Percentiles rank a stretch among this genome's conserved stretches.
Evolutionary conservation across 2,888 invertebrate species (phyloP).

Genomic region (Diloba caeruleocephala): DNA sequence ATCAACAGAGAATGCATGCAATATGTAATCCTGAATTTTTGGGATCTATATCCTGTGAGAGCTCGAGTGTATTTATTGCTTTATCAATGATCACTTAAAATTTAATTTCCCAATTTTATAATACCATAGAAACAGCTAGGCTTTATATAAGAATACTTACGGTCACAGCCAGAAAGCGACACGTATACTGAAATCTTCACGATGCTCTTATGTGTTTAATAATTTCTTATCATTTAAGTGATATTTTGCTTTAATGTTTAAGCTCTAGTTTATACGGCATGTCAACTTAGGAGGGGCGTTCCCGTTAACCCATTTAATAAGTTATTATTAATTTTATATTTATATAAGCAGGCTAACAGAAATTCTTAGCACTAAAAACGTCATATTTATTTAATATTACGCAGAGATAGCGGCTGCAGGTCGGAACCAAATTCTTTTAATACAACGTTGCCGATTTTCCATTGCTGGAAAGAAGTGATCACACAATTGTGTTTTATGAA

Average conservation of each 20-base stretch:
- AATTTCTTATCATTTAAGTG: conserved; percentile 44
- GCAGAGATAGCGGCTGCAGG: no score
- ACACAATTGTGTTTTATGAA: no score
- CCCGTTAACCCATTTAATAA: no score
- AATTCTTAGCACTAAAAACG: no score
- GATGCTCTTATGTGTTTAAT: conserved; percentile 55
- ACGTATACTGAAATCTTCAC: conserved; percentile 60
- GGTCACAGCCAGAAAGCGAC: conserved; percentile 53
- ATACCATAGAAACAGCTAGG: conserved; percentile 79
- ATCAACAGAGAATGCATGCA: conserved; percentile 82
- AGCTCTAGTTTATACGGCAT: conserved; percentile 35
- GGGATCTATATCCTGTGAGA: conserved; percentile 79
- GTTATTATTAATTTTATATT: no score
- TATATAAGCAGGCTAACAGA: no score
- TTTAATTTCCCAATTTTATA: conserved; percentile 65
- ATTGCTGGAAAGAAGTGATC: no score
- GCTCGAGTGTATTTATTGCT: conserved; percentile 80
- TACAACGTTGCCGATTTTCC: no score
- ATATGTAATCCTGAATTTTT: conserved; percentile 80
- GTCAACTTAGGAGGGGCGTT: no score
- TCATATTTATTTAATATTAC: no score
- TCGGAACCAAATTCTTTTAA: no score
- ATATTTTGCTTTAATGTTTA: conserved; percentile 48
- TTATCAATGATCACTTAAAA: conserved; percentile 68
- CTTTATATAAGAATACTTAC: conserved; percentile 60